Evolutionary conservation across 1,140 invertebrate species (phyloP).

Genomic region (Platyscapa corneri): DNA sequence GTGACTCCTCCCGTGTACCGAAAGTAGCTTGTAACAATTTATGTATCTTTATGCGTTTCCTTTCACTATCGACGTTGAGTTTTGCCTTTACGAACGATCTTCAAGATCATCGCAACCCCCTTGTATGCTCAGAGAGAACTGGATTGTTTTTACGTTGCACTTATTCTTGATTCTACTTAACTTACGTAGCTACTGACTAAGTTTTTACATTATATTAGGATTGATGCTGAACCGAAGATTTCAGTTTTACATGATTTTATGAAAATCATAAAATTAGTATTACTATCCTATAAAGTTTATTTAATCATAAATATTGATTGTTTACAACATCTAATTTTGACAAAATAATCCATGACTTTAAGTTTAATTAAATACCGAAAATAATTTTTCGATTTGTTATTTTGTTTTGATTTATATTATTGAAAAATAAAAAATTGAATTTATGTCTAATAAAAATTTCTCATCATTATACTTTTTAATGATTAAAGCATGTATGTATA

Average conservation of each 20-base stretch:
- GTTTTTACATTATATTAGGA: not conserved
- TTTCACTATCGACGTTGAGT: not conserved
- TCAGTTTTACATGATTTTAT: not conserved
- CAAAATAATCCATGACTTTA: too few species aligned
- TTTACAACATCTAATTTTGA: not conserved
- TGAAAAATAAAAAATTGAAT: too few species aligned
- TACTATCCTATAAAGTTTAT: not conserved
- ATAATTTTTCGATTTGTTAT: too few species aligned
- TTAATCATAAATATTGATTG: not conserved
- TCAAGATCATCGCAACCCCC: slow-evolving; percentile 17
- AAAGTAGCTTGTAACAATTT: slow-evolving; percentile 6
- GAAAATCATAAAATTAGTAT: not conserved
- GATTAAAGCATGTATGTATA: too few species aligned
- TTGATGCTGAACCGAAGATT: not conserved
- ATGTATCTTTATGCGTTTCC: not conserved
- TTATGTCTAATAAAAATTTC: too few species aligned
- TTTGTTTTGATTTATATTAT: too few species aligned
- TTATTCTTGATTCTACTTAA: slow-evolving; percentile 1
- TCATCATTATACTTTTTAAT: too few species aligned
- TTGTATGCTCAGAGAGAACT: not conserved
- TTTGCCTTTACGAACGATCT: too few species aligned
- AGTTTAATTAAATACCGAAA: too few species aligned
- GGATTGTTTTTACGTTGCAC: not conserved
- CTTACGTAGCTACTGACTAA: not conserved
- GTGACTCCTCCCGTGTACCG: not conserved